These are phyloP conservation scores for Pontoporia blainvillei DNA, from an alignment of 2,113 vertebrate genomes.

Conservation along the genomic window DNA sequence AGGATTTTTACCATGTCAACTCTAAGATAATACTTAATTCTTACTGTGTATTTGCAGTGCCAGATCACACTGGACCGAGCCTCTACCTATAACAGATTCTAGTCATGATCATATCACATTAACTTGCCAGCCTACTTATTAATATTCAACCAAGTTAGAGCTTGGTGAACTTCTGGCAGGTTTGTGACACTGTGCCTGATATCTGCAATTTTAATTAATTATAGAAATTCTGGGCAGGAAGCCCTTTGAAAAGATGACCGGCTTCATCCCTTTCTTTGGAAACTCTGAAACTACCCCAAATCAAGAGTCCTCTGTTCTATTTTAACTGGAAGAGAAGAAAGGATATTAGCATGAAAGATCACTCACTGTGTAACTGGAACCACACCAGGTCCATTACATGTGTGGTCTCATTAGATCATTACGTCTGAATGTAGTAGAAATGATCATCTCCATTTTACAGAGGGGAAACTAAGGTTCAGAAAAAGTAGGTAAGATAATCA, in stretches of 20 bases:
- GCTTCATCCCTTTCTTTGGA: constrained; percentile 23
- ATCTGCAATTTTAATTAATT: constrained; percentile 68
- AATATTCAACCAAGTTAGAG: constrained; percentile 57
- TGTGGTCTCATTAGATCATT: not conserved
- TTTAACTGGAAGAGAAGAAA: constrained; percentile 33
- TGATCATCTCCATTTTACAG: not conserved
- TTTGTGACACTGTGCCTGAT: constrained; percentile 41
- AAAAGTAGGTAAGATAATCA: not conserved
- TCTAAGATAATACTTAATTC: constrained; percentile 51
- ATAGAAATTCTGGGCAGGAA: constrained; percentile 64
- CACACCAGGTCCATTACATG: not conserved
- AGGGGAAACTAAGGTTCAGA: not conserved
- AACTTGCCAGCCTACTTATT: constrained; percentile 59
- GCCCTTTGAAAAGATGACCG: constrained; percentile 48
- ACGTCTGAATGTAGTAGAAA: not conserved
- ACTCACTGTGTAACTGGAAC: not conserved
- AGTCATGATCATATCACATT: constrained; percentile 32
- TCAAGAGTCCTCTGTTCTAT: not conserved
- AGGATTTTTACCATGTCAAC: not conserved
- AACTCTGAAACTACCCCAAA: constrained; percentile 25
- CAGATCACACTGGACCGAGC: constrained; percentile 12
- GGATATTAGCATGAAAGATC: not conserved
- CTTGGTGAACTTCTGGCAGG: constrained; percentile 39
- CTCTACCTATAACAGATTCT: constrained; percentile 23
- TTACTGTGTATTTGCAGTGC: not conserved